A percentile compares a stretch with the other conserved stretches of the same genome.
phyloP scores from a whole-genome alignment of 64 coral and sea anemone genomes.

The Montipora efflorescens region DNA sequence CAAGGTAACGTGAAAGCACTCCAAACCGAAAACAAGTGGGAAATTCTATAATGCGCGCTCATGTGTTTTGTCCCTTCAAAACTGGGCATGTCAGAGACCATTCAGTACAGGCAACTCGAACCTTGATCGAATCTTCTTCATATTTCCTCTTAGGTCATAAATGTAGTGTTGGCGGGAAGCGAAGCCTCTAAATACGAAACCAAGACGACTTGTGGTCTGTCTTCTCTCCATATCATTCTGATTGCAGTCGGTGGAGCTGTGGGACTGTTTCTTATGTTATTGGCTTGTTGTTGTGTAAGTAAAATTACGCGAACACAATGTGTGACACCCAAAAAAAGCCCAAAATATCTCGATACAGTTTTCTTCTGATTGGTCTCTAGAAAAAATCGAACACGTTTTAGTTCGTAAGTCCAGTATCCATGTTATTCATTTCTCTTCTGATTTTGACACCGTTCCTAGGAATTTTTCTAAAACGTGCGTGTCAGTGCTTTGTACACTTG shows the following conservation, averaged over 20 bases:
- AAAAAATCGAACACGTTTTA: no score
- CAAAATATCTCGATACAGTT: no score
- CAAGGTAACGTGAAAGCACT: no score
- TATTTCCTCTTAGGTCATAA: constrained; percentile 15
- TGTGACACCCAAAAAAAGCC: no score
- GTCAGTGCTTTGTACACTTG: no score
- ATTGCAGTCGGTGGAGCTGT: constrained; percentile 33
- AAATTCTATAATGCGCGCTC: no score
- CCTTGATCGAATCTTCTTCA: not conserved
- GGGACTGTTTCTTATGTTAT: constrained; percentile 46
- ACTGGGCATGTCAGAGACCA: not conserved
- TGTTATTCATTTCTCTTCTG: no score
- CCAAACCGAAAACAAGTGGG: no score
- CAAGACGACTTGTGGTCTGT: not conserved
- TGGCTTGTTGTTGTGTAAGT: constrained; percentile 81
- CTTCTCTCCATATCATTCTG: constrained; percentile 22
- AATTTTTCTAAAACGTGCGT: no score
- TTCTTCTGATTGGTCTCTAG: no score
- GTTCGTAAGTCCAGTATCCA: no score
- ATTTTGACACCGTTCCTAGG: no score
- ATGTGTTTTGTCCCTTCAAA: not conserved
- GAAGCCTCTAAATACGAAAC: constrained; percentile 28
- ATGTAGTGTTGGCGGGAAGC: constrained; percentile 38
- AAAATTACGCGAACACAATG: not conserved
- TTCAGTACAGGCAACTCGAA: not conserved